Percentiles rank a stretch among this genome's conserved stretches.
Evolutionary conservation across 2,113 vertebrate species (phyloP).

Genomic region (Euleptes europaea): DNA sequence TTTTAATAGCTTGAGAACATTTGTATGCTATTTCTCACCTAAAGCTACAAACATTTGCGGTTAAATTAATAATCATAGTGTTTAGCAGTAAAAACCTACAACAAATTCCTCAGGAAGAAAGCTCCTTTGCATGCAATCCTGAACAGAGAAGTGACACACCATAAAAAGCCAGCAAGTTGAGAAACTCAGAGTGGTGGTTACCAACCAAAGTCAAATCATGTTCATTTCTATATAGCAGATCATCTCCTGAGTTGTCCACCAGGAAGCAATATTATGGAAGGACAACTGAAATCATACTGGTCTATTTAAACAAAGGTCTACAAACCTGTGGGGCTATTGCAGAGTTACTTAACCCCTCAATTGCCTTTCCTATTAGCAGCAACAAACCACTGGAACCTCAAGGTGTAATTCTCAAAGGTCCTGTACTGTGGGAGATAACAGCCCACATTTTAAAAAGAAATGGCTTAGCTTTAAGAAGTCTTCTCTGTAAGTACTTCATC

Average conservation of each 20-base stretch:
- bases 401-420: no score
- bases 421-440: no score
- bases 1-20: constrained; percentile 42
- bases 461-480: no score
- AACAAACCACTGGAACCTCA: no score
- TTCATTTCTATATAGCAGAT: accelerated
- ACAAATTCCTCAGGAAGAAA: accelerated
- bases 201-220: not conserved
- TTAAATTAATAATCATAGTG: constrained; percentile 28
- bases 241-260: accelerated
- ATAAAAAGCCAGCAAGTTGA: not conserved
- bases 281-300: no score
- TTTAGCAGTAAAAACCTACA: constrained; percentile 26
- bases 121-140: not conserved
- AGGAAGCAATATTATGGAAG: not conserved
- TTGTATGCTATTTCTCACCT: constrained; percentile 54
- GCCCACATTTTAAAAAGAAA: no score
- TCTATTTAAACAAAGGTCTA: no score
- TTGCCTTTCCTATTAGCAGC: no score
- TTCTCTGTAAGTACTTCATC: no score
- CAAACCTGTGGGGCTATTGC: no score
- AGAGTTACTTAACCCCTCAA: no score
- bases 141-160: not conserved
- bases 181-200: accelerated
- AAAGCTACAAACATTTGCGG: constrained; percentile 54